phyloP scores from a whole-genome alignment of 2,888 invertebrate species.

The Isoperla grammatica region DNA sequence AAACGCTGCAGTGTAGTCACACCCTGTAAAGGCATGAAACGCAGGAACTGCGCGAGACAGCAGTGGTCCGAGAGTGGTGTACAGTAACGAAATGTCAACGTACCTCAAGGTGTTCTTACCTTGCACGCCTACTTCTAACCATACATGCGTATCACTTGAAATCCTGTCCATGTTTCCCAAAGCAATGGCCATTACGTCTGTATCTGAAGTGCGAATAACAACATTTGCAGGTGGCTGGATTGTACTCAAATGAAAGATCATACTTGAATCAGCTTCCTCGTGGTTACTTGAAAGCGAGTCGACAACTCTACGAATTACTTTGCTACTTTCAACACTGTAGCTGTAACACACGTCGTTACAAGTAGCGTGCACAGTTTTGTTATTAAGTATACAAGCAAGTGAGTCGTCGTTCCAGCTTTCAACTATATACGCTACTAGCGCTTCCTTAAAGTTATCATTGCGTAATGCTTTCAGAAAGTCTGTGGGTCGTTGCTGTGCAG shows the following conservation, averaged over 20 bases:
- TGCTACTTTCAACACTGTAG: not conserved
- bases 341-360: slow-evolving; percentile 19
- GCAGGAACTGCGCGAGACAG: slow-evolving; percentile 7
- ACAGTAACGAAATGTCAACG: not conserved
- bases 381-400: too few relatives aligned
- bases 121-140: not conserved
- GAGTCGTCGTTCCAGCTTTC: too few relatives aligned
- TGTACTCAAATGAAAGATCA: slow-evolving; percentile 30
- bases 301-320: not conserved
- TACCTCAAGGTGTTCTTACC: not conserved
- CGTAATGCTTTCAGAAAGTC: not conserved
- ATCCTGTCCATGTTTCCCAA: slow-evolving; percentile 5
- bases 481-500: not conserved
- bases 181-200: not conserved
- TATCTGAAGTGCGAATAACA: not conserved
- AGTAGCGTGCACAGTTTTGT: not conserved
- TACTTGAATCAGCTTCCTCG: slow-evolving; percentile 35
- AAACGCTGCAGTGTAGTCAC: slow-evolving; percentile 19
- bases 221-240: slow-evolving; percentile 8
- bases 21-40: slow-evolving; percentile 20
- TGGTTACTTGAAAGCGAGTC: slow-evolving; percentile 26
- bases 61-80: not conserved
- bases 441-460: not conserved
- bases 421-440: too few relatives aligned
- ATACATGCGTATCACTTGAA: not conserved